Evolutionary conservation across 2,888 invertebrate species (phyloP), one percentile per base, ranked within the genome.

Genomic region (Scrobipalpa costella): DNA sequence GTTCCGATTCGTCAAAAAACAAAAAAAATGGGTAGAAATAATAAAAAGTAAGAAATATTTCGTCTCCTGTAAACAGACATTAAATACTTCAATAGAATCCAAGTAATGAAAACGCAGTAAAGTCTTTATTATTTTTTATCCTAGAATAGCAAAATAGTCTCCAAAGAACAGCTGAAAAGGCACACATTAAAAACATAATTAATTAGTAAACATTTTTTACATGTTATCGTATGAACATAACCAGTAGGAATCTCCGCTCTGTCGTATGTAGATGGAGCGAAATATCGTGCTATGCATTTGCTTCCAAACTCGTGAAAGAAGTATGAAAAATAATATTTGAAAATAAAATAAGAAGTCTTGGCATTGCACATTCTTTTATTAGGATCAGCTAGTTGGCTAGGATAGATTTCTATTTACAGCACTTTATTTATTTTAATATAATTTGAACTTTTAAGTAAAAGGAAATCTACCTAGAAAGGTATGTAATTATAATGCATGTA

Each of bases 361-460:
- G 91, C 90, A 90, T 90, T 86, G 90, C 91, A 90, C 91, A 91
- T 91, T 91, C 91, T 88, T 90, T 78, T 85, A 83, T 84, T 78
- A 88, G 87, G 85, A 85, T 85, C 82, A 87, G 86, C 88, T 89
- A 87, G 81, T 74, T 75, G 72, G 83, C 81, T 83, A 85, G 80
- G 80, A 69, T 73, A 83, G 77, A 87, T 84, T 87, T 84, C 82
- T 72, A 85, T 86, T 86, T 79, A 81, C 78, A 70, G 11, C 7
- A 11, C 11, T 66, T 21, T 27, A 21, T 21, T 21, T 21, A 11
- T 52, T 21, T 13, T 27, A 2, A 44, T 49, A 64, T n/a, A 2
- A 44, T 17, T 64, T 68, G 65, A 62, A n/a, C 33, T 11, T 49
- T 49, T 1, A 61, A 5, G 50, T 82, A 83, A 86, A 86, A 88